Conservation (phyloP, 1,140 invertebrate genomes). For the Drosophila seguyi region DNA sequence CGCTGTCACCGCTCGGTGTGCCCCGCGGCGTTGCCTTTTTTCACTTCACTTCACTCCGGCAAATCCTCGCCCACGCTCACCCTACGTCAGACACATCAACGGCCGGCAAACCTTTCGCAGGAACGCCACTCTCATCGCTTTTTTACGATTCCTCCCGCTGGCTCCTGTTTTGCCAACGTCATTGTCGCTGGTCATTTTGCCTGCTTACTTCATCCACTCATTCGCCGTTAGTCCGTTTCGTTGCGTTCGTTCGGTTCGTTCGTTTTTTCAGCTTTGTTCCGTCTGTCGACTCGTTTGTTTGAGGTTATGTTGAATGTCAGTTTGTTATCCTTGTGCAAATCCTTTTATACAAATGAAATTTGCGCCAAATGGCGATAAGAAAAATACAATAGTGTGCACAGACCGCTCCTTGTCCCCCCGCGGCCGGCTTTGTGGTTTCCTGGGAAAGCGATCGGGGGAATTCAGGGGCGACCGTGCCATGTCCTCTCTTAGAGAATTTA, state of each 20-base stretch:
- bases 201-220: conserved; percentile 64
- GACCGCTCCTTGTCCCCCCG: not conserved
- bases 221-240: conserved; percentile 36
- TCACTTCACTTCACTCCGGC: conserved; percentile 61
- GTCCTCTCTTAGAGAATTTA: conserved; percentile 38
- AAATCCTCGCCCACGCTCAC: conserved; percentile 8
- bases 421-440: conserved; percentile 21
- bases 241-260: conserved; percentile 42
- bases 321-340: conserved; percentile 83
- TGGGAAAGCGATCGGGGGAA: conserved; percentile 6
- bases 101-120: conserved; percentile 46
- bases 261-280: conserved; percentile 48
- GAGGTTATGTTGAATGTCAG: conserved; percentile 83
- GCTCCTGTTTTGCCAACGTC: conserved; percentile 64
- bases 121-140: conserved; percentile 30
- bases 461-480: not conserved
- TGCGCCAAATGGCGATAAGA: conserved; percentile 81
- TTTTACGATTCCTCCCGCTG: conserved; percentile 39
- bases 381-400: conserved; percentile 71
- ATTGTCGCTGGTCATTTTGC: conserved; percentile 80
- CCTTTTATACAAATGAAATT: conserved; percentile 85
- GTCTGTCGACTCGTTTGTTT: conserved; percentile 71
- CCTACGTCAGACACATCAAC: conserved; percentile 18
- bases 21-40: conserved; percentile 66
- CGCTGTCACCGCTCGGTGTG: conserved; percentile 49